A percentile compares a stretch with the other conserved stretches of the same genome.
Conservation (phyloP, 2,797 vertebrate species). For the Enteromius fasciolatus region DNA sequence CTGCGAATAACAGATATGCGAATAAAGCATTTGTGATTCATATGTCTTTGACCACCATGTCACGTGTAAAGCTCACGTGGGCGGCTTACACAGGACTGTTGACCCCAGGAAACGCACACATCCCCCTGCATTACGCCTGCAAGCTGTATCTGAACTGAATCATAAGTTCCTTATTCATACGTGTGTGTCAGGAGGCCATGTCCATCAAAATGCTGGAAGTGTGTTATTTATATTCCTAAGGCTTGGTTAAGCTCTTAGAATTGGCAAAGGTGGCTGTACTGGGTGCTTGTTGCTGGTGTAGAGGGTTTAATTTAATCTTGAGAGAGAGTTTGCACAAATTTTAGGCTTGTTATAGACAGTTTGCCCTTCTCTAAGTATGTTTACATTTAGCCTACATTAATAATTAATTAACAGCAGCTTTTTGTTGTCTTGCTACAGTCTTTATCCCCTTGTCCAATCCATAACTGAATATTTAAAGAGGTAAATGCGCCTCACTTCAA, state of each 20-base stretch:
- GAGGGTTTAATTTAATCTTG: not conserved
- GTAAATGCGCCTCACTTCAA: not conserved
- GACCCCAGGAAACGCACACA: slow-evolving; percentile 28
- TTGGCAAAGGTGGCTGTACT: not conserved
- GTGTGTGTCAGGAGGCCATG: slow-evolving; percentile 20
- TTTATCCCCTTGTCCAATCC: not conserved
- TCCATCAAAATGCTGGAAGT: slow-evolving; percentile 22
- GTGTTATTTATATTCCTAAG: not conserved
- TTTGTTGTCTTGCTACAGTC: not conserved
- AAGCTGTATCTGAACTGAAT: slow-evolving; percentile 19
- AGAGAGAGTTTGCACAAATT: not conserved
- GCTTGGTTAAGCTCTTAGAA: slow-evolving; percentile 2
- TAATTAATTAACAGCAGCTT: slow-evolving; percentile 1
- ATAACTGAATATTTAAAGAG: not conserved
- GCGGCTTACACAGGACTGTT: slow-evolving; percentile 11
- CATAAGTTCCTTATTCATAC: slow-evolving; percentile 12
- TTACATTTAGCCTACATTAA: not conserved
- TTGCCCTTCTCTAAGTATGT: not conserved
- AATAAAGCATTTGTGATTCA: slow-evolving; percentile 29
- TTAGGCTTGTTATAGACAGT: not conserved
- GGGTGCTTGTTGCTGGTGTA: not conserved
- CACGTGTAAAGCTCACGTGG: slow-evolving; percentile 21
- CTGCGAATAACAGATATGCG: slow-evolving; percentile 11
- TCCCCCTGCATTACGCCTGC: not conserved
- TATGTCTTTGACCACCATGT: slow-evolving; percentile 24